Percentiles rank a stretch among this genome's conserved stretches.
phyloP scores from a whole-genome alignment of 1,140 invertebrate genomes.

The Matsumurasca onukii region DNA sequence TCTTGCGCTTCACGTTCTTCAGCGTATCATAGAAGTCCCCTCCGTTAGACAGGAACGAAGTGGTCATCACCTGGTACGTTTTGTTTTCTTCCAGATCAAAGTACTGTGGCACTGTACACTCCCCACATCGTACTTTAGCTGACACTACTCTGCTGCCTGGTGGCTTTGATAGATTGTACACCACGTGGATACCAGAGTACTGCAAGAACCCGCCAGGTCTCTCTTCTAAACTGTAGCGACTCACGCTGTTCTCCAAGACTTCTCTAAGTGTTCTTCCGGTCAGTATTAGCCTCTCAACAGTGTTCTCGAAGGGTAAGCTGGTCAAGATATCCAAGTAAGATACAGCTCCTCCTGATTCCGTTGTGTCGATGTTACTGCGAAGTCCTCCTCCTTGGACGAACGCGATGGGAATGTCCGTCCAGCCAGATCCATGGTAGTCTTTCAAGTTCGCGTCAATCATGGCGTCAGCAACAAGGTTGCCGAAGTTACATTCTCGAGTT shows the following conservation, averaged over 20 bases:
- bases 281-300: constrained; percentile 51
- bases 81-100: constrained; percentile 41
- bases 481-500: constrained; percentile 77
- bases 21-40: constrained; percentile 51
- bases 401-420: constrained; percentile 76
- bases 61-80: constrained; percentile 54
- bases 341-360: constrained; percentile 54
- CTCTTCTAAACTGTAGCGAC: constrained; percentile 29
- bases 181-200: constrained; percentile 46
- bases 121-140: constrained; percentile 52
- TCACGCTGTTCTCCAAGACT: constrained; percentile 33
- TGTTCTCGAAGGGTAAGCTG: constrained; percentile 59
- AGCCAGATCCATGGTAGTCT: constrained; percentile 53
- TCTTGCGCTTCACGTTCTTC: background rate
- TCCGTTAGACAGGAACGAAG: constrained; percentile 54
- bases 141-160: constrained; percentile 53
- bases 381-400: constrained; percentile 74
- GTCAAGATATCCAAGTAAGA: constrained; percentile 56
- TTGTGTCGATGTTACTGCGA: constrained; percentile 60
- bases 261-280: constrained; percentile 45
- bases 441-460: constrained; percentile 55
- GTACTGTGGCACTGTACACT: constrained; percentile 54
- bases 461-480: constrained; percentile 78
- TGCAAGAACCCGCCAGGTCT: constrained; percentile 32
- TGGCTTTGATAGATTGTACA: constrained; percentile 56